A percentile compares a stretch with the other conserved stretches of the same genome.
These are phyloP conservation scores for Erpetoichthys calabaricus DNA, from an alignment of 2,797 vertebrate species.

Conservation along the genomic window DNA sequence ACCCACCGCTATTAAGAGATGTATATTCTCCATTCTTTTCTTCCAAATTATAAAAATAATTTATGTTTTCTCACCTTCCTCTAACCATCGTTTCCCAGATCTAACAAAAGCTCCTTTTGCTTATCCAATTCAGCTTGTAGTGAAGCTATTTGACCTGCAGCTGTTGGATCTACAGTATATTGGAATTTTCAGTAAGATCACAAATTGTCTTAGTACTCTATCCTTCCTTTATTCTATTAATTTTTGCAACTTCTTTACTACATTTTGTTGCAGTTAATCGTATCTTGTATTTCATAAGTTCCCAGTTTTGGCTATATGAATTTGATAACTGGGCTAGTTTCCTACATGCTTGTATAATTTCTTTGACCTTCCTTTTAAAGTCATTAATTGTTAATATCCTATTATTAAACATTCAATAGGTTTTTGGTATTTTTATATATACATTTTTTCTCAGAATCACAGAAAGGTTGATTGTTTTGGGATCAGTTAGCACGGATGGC, in stretches of 20 bases:
- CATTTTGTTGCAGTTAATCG: background rate
- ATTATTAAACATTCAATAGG: background rate
- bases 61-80: too few relatives aligned
- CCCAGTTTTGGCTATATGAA: background rate
- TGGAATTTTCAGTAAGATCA: slow-evolving; percentile 1
- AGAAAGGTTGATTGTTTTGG: too few relatives aligned
- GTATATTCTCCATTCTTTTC: background rate
- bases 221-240: background rate
- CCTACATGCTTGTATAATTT: too few relatives aligned
- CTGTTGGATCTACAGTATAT: too few relatives aligned
- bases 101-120: background rate
- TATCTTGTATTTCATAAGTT: slow-evolving; percentile 4
- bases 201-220: background rate
- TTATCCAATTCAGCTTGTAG: background rate
- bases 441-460: too few relatives aligned
- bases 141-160: background rate
- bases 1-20: too few relatives aligned
- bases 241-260: background rate
- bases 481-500: background rate
- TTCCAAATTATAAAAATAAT: too few relatives aligned
- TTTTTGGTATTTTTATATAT: background rate
- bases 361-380: too few relatives aligned
- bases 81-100: too few relatives aligned
- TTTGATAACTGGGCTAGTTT: too few relatives aligned
- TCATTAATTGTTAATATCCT: background rate